Base-by-base conservation (phyloP, 1,140 invertebrate species). In the Eueides isabella region DNA sequence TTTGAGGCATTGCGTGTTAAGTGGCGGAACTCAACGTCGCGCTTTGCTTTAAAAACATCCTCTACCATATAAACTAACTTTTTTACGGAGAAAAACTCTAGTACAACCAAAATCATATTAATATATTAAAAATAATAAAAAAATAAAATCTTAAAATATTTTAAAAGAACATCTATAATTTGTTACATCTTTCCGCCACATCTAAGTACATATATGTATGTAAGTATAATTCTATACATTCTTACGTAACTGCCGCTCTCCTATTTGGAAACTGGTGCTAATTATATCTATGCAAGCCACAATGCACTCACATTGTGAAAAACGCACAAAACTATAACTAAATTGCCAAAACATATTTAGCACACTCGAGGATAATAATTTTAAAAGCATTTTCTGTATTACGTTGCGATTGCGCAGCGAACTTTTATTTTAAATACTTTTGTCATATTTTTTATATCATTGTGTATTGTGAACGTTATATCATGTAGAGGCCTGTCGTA, bases 201-300 rank as follows among this genome's bases (percentile, higher is more conserved):
- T 19, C 1, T 19, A 44, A n/a, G 6, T 44, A 31, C 7, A 31
- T 31, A 44, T 44, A 44, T 19, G 6, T 61, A 16, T 29, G 5
- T 38, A 38, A 14, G 14, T 38, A 38, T 5, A 44, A 26, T 7
- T 61, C 19, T 12, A 29, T 61, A 61, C 61, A 29, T 26, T 5
- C 19, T 61, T 61, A 28, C 26, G 28, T 28, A 61, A 61, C n/a
- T 16, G n/a, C 41, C 41, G 41, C 61, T 61, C 19, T 61, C 61
- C 26, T 29, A 61, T 61, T 61, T 14, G 12, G 61, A 5, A 61
- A 61, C 26, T 61, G 61, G 28, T 61, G 61, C 61, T 61, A 61
- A 61, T 61, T 61, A 61, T 28, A 61, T 14, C n/a, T 1, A 16
- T 19, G 41, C 41, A 7, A 44, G 41, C 16, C n/a, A 16, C n/a